Evolutionary conservation across 2,113 vertebrate species (phyloP).

Genomic region (Hystrix brachyura): DNA sequence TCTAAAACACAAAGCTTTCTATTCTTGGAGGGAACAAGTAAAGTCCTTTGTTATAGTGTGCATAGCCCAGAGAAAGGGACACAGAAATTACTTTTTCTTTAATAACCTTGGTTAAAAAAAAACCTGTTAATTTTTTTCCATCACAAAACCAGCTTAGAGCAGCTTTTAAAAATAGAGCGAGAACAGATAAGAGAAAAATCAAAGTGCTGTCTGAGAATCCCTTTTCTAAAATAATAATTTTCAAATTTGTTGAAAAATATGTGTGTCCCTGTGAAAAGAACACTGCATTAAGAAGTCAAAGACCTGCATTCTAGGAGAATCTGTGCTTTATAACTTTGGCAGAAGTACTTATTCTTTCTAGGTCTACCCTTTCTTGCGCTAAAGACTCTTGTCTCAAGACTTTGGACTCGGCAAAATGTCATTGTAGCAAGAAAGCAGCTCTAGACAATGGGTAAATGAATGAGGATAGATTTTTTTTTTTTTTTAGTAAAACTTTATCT

Average conservation of each 20-base stretch:
- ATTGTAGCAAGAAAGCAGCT: neutral
- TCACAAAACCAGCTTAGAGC: neutral
- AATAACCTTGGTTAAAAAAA: neutral
- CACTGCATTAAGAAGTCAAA: neutral
- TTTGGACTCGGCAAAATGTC: neutral
- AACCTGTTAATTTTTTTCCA: slow-evolving; percentile 43
- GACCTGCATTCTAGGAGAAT: neutral
- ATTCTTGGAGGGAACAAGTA: neutral
- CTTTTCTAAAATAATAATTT: slow-evolving; percentile 1
- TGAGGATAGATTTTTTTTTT: neutral
- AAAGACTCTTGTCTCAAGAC: neutral
- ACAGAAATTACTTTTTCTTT: neutral
- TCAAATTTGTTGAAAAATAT: neutral
- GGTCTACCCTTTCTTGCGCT: neutral
- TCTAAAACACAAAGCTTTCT: neutral
- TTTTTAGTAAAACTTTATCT: neutral
- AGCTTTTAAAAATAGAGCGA: slow-evolving; percentile 43
- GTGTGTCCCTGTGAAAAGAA: neutral
- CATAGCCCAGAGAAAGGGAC: neutral
- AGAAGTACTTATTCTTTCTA: neutral
- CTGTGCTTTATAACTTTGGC: neutral
- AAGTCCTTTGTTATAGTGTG: neutral
- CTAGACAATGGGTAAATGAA: neutral
- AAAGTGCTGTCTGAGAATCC: neutral
- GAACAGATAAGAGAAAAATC: neutral